A percentile compares a stretch with the other conserved stretches of the same genome.
Conservation (phyloP, 2,113 vertebrate genomes). For the Ovibos moschatus region DNA sequence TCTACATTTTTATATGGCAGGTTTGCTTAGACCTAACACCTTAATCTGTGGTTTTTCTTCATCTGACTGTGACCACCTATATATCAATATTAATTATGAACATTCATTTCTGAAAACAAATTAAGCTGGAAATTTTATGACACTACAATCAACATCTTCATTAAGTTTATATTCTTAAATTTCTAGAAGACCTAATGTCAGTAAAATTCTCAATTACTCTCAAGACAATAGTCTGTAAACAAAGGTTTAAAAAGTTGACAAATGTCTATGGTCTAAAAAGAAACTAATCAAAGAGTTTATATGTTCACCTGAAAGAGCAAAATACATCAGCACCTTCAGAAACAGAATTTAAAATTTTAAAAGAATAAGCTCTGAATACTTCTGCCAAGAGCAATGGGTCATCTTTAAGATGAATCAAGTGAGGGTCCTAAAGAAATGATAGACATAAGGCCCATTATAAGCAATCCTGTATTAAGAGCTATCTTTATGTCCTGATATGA, state of each 20-base stretch:
- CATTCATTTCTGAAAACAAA: conserved; percentile 15
- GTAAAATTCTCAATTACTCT: conserved; percentile 26
- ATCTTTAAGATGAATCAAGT: background rate
- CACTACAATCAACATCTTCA: background rate
- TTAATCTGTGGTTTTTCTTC: background rate
- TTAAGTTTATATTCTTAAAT: background rate
- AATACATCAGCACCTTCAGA: background rate
- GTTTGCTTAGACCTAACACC: background rate
- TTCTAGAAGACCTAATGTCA: background rate
- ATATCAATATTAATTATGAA: background rate
- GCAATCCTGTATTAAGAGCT: background rate
- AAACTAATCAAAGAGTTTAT: background rate
- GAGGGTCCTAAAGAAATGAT: background rate
- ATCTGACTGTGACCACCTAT: background rate
- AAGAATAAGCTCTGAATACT: background rate
- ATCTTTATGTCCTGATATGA: background rate
- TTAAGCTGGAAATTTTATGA: background rate
- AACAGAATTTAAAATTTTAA: background rate
- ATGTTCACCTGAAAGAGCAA: background rate
- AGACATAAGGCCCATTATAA: background rate
- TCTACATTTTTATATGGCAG: background rate
- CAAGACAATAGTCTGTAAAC: background rate
- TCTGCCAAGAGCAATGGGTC: background rate
- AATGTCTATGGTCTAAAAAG: background rate
- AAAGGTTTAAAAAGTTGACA: background rate